Percentiles rank a stretch among this genome's conserved stretches.
Evolutionary conservation across 2,113 vertebrate species (phyloP).

Genomic region (Rostratula benghalensis): DNA sequence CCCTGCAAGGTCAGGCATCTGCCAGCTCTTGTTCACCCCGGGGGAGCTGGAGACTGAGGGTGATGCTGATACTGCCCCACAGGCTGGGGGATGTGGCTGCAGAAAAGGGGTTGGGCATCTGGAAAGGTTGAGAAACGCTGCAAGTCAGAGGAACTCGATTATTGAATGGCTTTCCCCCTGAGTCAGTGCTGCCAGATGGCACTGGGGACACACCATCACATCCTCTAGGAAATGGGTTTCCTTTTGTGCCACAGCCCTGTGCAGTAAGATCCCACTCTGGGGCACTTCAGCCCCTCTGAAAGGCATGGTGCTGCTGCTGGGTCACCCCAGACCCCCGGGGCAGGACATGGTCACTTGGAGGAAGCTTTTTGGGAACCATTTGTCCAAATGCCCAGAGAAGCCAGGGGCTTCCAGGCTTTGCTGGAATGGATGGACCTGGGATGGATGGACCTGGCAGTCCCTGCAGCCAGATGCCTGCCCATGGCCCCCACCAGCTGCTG

Average conservation of each 20-base stretch:
- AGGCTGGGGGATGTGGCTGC: background rate
- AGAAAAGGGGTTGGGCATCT: background rate
- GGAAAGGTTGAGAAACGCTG: background rate
- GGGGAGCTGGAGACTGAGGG: background rate
- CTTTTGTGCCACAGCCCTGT: background rate
- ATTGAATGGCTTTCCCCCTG: background rate
- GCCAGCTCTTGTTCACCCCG: fast-evolving
- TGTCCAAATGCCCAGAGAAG: background rate
- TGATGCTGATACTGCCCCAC: fast-evolving
- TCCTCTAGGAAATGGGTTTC: background rate
- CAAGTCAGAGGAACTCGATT: background rate
- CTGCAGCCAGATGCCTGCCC: no score
- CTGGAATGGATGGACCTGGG: fast-evolving
- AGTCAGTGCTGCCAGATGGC: background rate
- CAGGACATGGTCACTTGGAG: background rate
- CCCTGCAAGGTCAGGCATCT: background rate
- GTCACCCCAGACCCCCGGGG: background rate
- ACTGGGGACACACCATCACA: fast-evolving
- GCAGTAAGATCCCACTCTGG: fast-evolving
- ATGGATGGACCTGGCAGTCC: no score
- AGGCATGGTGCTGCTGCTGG: fast-evolving
- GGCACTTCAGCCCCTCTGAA: background rate
- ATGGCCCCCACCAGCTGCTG: no score
- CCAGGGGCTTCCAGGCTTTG: background rate
- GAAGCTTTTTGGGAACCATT: background rate